Percentiles rank a stretch among this genome's conserved stretches.
These are phyloP conservation scores for Microtus ochrogaster DNA, from an alignment of 2,113 vertebrate genomes.

Conservation along the genomic window DNA sequence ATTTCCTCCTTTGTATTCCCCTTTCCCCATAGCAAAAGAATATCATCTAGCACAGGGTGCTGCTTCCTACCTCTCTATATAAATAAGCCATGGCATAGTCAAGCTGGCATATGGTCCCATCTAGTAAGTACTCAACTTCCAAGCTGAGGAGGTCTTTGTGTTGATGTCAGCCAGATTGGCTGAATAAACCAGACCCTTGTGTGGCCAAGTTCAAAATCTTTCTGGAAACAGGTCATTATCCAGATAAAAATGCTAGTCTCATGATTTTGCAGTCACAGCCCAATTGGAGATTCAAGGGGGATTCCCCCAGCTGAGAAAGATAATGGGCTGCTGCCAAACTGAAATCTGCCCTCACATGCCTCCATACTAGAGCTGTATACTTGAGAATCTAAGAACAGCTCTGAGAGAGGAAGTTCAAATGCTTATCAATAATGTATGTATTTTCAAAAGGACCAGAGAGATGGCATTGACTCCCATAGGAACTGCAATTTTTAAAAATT, in stretches of 20 bases:
- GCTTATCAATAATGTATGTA: background rate
- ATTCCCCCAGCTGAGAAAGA: background rate
- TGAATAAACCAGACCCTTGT: background rate
- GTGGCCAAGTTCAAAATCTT: background rate
- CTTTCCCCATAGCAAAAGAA: background rate
- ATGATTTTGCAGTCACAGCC: background rate
- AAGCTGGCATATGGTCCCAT: fast-evolving
- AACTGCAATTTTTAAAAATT: background rate
- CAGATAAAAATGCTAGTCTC: background rate
- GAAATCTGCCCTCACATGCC: background rate
- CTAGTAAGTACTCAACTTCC: no score
- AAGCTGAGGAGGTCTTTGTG: background rate
- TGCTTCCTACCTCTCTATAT: background rate
- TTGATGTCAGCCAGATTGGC: background rate
- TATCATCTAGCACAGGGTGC: fast-evolving
- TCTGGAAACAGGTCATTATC: background rate
- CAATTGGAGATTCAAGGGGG: background rate
- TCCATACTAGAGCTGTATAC: conserved; percentile 16
- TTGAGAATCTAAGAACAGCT: background rate
- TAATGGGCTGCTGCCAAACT: background rate
- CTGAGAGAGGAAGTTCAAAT: background rate
- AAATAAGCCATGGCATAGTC: background rate
- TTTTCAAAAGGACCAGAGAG: background rate
- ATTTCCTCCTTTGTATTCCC: background rate
- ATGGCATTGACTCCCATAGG: background rate